Evolutionary conservation across 2,888 invertebrate species (phyloP), one percentile per base, ranked within the genome.

Genomic region (Oscheius sp.): DNA sequence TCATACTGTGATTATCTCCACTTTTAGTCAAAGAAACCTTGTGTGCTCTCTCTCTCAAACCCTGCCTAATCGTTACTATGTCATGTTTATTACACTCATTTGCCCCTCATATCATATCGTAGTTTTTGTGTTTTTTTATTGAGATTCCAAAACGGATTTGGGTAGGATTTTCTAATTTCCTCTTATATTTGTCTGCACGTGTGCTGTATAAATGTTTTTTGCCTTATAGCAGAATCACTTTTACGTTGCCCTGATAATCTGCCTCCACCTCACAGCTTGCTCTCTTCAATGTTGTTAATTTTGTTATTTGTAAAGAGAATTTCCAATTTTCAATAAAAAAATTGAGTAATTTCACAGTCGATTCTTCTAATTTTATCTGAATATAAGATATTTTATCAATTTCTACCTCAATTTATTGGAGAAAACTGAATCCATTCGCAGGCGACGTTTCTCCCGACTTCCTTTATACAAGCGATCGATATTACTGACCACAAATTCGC

Each of bases 131-230:
- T 58, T 16, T n/a, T 27, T 29, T 25, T 25, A 13, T 5, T 27
- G 58, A 58, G 58, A 58, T 58, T 58, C n/a, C n/a, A 27, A 18
- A 55, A 55, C 13, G 13, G 13, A 5, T 61, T 41, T 61, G 41
- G 61, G 45, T 61, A 61, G 61, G 61, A 61, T 61, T 61, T 61
- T 61, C 5, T 43, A 61, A 61, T 61, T 61, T 16, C 27, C n/a
- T 27, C 35, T 16, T 58, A 29, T 5, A 49, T 13, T 55, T 21
- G 16, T 55, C 23, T 55, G 13, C 18, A 16, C 18, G 35, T 35
- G 35, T 35, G 35, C 35, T 35, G 35, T 35, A 35, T 35, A 35
- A 35, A 35, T 9, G n/a, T n/a, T 49, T 27, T 58, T 58, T 25
- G 58, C 58, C 58, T 58, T 58, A n/a, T 35, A 35, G 35, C 35